Conservation (phyloP, 2,797 vertebrate genomes). For the Micromesistius poutassou region DNA sequence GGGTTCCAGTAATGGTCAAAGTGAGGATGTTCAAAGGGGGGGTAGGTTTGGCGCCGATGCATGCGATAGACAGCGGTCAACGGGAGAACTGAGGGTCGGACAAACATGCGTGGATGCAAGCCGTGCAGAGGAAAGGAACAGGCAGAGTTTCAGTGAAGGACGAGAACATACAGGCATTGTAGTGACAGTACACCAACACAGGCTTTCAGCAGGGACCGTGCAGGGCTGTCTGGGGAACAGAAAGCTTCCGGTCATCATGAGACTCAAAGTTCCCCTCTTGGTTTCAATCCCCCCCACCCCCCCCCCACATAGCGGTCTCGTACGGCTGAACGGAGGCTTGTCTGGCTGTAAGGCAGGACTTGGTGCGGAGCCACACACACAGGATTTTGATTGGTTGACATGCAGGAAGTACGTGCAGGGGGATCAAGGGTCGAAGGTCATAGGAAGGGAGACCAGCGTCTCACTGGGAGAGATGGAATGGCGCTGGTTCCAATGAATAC, state of each 20-base stretch:
- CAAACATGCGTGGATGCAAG: background rate
- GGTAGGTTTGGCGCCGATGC: background rate
- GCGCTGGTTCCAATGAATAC: conserved; percentile 67
- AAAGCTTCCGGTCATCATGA: background rate
- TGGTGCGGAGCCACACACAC: conserved; percentile 24
- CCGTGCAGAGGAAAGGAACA: background rate
- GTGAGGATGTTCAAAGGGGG: background rate
- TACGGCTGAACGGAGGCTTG: background rate
- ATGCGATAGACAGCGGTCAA: background rate
- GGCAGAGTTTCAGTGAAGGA: background rate
- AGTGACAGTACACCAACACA: background rate
- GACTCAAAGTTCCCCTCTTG: background rate
- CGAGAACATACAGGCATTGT: background rate
- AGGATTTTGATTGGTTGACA: conserved; percentile 21
- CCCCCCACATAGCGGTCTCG: background rate
- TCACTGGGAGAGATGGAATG: conserved; percentile 57
- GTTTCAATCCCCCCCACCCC: background rate
- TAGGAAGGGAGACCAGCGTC: conserved; percentile 54
- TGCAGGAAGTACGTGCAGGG: conserved; percentile 42
- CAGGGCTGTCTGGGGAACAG: background rate
- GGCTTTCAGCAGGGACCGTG: background rate
- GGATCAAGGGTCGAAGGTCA: conserved; percentile 57
- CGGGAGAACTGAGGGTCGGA: background rate
- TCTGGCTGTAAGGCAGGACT: background rate
- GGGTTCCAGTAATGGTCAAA: background rate